Percentiles rank a stretch among this genome's conserved stretches.
phyloP scores from a whole-genome alignment of 2,797 vertebrate species.

The Sebastes diploproa region DNA sequence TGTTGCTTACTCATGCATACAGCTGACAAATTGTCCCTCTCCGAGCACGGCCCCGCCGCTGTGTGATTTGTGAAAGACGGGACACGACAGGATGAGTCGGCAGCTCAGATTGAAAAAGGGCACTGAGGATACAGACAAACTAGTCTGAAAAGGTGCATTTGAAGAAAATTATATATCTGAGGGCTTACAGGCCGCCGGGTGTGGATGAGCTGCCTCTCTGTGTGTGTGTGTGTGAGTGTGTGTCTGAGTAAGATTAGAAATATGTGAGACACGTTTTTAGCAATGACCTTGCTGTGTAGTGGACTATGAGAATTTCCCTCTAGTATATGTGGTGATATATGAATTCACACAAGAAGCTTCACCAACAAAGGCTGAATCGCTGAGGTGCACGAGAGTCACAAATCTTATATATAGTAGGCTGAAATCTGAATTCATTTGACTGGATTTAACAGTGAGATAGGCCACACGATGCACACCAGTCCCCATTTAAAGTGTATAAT shows the following conservation, averaged over 20 bases:
- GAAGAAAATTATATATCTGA: slow-evolving; percentile 83
- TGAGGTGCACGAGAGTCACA: background rate
- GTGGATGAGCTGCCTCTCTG: slow-evolving; percentile 39
- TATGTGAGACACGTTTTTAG: slow-evolving; percentile 64
- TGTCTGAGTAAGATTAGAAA: slow-evolving; percentile 54
- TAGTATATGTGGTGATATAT: slow-evolving; percentile 1
- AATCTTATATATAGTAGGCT: background rate
- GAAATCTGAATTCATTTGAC: slow-evolving; percentile 22
- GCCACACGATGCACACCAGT: slow-evolving; percentile 22
- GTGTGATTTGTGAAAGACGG: slow-evolving; percentile 79
- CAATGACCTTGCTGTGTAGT: slow-evolving; percentile 70
- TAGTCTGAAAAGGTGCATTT: slow-evolving; percentile 78
- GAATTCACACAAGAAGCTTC: slow-evolving; percentile 44
- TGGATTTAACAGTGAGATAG: slow-evolving; percentile 17
- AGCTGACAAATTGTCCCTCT: slow-evolving; percentile 83
- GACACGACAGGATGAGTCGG: slow-evolving; percentile 72
- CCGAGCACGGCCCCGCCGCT: slow-evolving; percentile 65
- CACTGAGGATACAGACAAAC: slow-evolving; percentile 70
- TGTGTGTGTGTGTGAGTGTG: slow-evolving; percentile 31
- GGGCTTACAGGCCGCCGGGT: slow-evolving; percentile 43
- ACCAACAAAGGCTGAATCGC: slow-evolving; percentile 28
- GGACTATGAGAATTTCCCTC: slow-evolving; percentile 38
- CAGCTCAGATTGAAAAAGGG: slow-evolving; percentile 76
- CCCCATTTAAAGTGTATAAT: slow-evolving; percentile 38
- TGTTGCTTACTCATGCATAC: slow-evolving; percentile 85